A percentile compares a stretch with the other conserved stretches of the same genome.
Conservation (phyloP, 2,797 vertebrate genomes). For the Chiloscyllium punctatum region DNA sequence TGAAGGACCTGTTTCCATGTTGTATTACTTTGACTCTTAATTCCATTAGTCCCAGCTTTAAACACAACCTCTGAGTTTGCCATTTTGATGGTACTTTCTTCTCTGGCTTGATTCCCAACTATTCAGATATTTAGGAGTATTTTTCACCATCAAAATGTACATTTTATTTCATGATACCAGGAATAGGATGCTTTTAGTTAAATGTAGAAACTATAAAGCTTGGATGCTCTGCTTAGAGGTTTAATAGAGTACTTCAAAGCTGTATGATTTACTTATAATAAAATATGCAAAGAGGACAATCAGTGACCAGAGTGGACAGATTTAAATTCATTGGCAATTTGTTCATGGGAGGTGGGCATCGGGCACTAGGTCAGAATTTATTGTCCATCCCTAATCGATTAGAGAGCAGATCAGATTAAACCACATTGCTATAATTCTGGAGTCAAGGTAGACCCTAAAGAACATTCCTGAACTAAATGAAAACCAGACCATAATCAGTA, state of each 20-base stretch:
- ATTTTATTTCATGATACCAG: background rate
- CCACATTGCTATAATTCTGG: too few species aligned
- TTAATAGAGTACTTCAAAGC: background rate
- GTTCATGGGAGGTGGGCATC: too few species aligned
- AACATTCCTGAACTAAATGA: too few species aligned
- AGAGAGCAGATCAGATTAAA: too few species aligned
- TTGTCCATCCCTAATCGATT: too few species aligned
- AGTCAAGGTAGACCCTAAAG: too few species aligned
- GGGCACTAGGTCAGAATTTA: too few species aligned
- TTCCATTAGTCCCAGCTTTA: conserved; percentile 36
- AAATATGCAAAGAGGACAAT: background rate
- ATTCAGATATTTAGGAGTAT: background rate
- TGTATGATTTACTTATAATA: background rate
- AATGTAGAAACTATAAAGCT: background rate
- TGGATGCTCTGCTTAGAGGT: background rate
- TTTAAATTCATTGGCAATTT: background rate
- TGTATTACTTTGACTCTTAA: background rate
- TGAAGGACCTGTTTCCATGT: too few species aligned
- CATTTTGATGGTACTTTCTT: too few species aligned
- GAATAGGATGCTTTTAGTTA: background rate
- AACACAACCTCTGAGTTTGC: background rate
- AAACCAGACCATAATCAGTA: too few species aligned
- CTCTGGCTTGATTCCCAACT: background rate
- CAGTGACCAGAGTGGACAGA: background rate
- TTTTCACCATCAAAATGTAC: background rate